A percentile compares a stretch with the other conserved stretches of the same genome.
These are phyloP conservation scores for Cetoscarus ocellatus DNA, from an alignment of 2,797 vertebrate species.

Conservation along the genomic window DNA sequence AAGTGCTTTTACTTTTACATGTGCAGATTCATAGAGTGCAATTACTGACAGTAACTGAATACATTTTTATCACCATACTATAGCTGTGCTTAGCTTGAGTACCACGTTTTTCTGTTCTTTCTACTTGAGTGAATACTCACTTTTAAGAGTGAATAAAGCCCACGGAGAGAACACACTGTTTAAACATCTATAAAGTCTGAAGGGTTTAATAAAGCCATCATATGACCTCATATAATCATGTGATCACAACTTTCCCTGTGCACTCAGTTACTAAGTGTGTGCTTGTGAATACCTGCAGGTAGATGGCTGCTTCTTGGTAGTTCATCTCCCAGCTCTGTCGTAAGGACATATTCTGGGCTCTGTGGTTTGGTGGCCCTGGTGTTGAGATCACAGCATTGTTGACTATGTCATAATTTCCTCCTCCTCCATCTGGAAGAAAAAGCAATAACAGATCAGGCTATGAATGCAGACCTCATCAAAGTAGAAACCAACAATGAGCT, in stretches of 20 bases:
- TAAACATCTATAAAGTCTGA: constrained; percentile 5
- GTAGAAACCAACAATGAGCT: neutral
- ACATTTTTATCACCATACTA: too few species aligned
- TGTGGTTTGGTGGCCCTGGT: constrained; percentile 81
- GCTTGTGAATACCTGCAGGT: constrained; percentile 90
- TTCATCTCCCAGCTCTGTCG: constrained; percentile 96
- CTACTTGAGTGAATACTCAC: too few species aligned
- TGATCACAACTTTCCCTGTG: neutral
- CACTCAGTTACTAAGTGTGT: neutral
- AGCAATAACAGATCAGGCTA: constrained; percentile 2
- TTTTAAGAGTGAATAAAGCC: too few species aligned
- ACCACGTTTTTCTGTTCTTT: too few species aligned
- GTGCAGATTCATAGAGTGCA: too few species aligned
- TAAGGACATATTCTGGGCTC: constrained; percentile 80
- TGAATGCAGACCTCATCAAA: neutral
- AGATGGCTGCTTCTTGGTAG: constrained; percentile 98
- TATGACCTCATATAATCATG: constrained; percentile 1
- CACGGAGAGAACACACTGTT: constrained; percentile 2
- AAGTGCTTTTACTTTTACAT: too few species aligned
- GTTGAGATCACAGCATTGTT: constrained; percentile 82
- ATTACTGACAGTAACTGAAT: too few species aligned
- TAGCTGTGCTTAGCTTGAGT: too few species aligned
- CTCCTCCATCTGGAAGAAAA: constrained; percentile 88
- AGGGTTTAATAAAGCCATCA: constrained; percentile 25
- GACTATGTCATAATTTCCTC: constrained; percentile 84